Percentiles rank a stretch among this genome's conserved stretches.
phyloP scores from a whole-genome alignment of 1,140 invertebrate species.

The Zaprionus ghesquierei region DNA sequence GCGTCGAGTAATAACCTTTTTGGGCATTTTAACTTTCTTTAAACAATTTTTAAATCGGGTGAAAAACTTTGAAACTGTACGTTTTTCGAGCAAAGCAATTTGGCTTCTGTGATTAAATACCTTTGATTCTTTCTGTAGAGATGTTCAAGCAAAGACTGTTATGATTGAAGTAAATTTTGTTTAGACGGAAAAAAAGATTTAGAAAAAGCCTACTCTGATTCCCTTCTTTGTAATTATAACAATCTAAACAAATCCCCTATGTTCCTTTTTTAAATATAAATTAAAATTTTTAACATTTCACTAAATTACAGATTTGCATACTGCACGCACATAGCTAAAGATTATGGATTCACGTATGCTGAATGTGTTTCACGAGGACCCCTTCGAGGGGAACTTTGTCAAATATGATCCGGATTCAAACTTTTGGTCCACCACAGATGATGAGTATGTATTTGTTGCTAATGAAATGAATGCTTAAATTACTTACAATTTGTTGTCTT shows the following conservation, averaged over 20 bases:
- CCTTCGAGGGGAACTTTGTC: slow-evolving; percentile 70
- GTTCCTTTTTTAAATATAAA: no score
- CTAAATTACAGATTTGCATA: not conserved
- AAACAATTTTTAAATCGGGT: not conserved
- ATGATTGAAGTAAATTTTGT: no score
- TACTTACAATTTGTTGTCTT: not conserved
- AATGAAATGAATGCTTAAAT: not conserved
- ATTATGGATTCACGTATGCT: slow-evolving; percentile 76
- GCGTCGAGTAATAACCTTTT: slow-evolving; percentile 55
- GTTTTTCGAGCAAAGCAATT: not conserved
- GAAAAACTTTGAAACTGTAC: slow-evolving; percentile 1
- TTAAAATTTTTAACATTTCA: no score
- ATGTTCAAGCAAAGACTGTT: not conserved
- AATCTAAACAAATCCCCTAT: no score
- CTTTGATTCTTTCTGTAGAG: no score
- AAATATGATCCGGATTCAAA: slow-evolving; percentile 69
- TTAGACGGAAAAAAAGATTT: not conserved
- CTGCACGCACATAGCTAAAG: not conserved
- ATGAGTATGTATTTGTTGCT: slow-evolving; percentile 58
- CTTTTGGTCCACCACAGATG: slow-evolving; percentile 67
- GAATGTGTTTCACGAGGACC: slow-evolving; percentile 78
- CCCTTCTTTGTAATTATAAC: not conserved
- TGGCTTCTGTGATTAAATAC: no score
- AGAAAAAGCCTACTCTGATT: not conserved
- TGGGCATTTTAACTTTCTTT: slow-evolving; percentile 43